phyloP scores from a whole-genome alignment of 2,888 invertebrate species.

The Dynastes maya region DNA sequence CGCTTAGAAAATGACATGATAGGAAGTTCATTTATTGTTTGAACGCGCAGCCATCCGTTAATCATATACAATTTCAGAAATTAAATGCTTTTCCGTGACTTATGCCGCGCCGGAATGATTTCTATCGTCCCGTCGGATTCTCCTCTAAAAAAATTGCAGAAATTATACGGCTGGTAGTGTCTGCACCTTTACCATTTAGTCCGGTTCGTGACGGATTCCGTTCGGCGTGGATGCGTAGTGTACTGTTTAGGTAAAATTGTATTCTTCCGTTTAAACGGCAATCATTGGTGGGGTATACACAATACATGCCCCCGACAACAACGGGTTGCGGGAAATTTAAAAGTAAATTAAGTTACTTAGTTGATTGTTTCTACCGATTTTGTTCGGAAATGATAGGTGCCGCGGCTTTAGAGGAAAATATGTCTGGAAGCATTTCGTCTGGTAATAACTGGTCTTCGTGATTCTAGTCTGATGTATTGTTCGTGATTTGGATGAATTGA shows the following conservation, averaged over 20 bases:
- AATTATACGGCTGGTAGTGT: constrained; percentile 33
- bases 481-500: too few relatives aligned
- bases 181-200: constrained; percentile 27
- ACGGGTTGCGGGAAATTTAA: background rate
- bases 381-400: background rate
- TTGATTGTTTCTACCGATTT: background rate
- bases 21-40: constrained; percentile 17
- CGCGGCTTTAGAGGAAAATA: too few relatives aligned
- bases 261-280: constrained; percentile 20
- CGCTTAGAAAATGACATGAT: constrained; percentile 34
- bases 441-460: background rate
- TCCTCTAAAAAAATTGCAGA: background rate
- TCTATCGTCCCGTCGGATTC: background rate
- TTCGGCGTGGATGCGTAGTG: background rate
- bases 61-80: constrained; percentile 29
- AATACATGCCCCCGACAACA: background rate
- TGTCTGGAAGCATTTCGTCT: too few relatives aligned
- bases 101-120: background rate
- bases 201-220: constrained; percentile 21
- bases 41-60: constrained; percentile 20
- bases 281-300: background rate
- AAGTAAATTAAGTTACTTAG: constrained; percentile 8
- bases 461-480: background rate
- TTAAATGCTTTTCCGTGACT: constrained; percentile 34
- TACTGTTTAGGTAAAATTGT: constrained; percentile 10